Conservation (phyloP, 2,113 vertebrate species). For the Melozone crissalis region DNA sequence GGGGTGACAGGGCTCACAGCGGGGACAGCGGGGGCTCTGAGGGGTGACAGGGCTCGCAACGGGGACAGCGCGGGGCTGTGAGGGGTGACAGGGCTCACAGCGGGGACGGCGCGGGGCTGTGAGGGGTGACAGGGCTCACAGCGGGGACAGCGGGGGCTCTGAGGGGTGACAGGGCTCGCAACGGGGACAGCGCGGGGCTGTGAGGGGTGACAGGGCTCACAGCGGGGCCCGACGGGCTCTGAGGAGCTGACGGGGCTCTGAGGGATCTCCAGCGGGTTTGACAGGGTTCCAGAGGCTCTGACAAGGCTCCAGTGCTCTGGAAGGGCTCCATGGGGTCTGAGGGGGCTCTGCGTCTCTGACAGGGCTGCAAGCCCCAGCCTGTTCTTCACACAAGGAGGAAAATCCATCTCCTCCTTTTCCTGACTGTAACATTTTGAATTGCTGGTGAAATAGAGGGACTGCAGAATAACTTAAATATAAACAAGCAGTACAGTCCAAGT, state of each 20-base stretch:
- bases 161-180: background rate
- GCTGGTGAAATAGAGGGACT: background rate
- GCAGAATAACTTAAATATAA: background rate
- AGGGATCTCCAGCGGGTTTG: fast-evolving
- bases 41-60: background rate
- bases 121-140: too few relatives aligned
- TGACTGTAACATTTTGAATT: background rate
- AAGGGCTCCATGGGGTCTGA: background rate
- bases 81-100: background rate
- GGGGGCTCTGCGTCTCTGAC: background rate
- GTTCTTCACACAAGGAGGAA: background rate
- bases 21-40: background rate
- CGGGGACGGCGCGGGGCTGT: too few relatives aligned
- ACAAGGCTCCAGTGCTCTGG: background rate
- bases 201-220: background rate
- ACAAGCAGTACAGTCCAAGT: background rate
- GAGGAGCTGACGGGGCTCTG: background rate
- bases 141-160: background rate
- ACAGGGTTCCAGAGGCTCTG: background rate
- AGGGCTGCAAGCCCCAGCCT: background rate
- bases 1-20: too few relatives aligned
- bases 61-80: background rate
- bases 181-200: too few relatives aligned
- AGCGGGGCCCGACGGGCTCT: too few relatives aligned
- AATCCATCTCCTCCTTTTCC: background rate